Conservation (phyloP, 2,797 vertebrate genomes). For the Xiphophorus birchmanni region DNA sequence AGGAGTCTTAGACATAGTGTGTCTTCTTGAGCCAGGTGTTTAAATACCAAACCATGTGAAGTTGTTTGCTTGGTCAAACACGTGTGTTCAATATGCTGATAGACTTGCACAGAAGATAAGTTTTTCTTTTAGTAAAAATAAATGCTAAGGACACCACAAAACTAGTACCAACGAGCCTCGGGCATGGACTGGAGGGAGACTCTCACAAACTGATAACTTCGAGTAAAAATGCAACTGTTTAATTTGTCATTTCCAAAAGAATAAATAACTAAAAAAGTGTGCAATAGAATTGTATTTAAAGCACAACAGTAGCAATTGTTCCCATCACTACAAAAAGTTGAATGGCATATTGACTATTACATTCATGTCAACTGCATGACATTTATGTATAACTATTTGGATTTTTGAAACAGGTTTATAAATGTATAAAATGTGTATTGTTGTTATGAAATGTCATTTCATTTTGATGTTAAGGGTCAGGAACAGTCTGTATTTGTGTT, state of each 20-base stretch:
- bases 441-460: neutral
- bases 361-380: neutral
- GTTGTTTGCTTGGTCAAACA: slow-evolving; percentile 9
- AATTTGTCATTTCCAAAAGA: neutral
- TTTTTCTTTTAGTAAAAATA: slow-evolving; percentile 11
- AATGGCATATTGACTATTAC: neutral
- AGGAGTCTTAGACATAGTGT: slow-evolving; percentile 36
- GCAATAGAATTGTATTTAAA: neutral
- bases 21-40: slow-evolving; percentile 48
- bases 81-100: slow-evolving; percentile 28
- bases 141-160: slow-evolving; percentile 28
- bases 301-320: neutral
- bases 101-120: slow-evolving; percentile 11
- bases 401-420: slow-evolving; percentile 27
- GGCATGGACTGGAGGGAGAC: neutral
- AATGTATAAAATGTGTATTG: neutral
- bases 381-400: neutral
- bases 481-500: neutral
- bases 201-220: neutral
- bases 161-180: slow-evolving; percentile 22
- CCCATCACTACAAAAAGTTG: neutral
- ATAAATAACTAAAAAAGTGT: neutral
- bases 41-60: slow-evolving; percentile 24
- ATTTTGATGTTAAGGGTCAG: neutral
- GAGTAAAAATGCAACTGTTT: neutral